These are phyloP conservation scores for Zoroaster sp. DNA, from an alignment of 53 echinoderm and acorn worm species.

Conservation along the genomic window DNA sequence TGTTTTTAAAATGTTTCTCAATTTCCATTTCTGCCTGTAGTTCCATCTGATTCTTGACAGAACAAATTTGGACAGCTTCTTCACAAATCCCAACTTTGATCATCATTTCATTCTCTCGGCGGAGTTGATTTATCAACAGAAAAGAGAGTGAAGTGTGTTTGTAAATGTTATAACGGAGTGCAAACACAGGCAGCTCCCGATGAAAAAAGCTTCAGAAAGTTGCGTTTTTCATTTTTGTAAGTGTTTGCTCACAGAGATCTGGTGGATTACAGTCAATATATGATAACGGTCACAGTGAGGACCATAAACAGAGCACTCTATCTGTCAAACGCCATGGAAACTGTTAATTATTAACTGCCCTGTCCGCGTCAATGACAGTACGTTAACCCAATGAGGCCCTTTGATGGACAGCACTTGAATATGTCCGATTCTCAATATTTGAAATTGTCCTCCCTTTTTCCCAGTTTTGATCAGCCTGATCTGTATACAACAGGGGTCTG, in stretches of 20 bases:
- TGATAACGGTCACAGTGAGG: background rate
- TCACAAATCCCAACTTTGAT: background rate
- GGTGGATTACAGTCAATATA: background rate
- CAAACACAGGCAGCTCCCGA: background rate
- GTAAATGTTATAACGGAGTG: background rate
- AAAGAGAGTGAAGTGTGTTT: background rate
- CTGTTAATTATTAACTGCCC: background rate
- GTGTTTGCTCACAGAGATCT: background rate
- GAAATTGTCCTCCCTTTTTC: no score
- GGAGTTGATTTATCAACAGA: background rate
- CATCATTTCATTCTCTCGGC: background rate
- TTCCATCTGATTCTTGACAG: background rate
- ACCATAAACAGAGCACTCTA: background rate
- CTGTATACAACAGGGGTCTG: no score
- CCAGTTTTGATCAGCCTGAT: no score
- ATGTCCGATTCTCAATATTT: no score
- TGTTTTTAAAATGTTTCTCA: background rate
- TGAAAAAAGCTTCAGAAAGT: background rate
- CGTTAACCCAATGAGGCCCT: background rate
- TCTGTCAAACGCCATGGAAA: background rate
- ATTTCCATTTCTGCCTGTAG: background rate
- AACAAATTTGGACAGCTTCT: background rate
- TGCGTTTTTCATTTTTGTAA: background rate
- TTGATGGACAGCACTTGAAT: no score
- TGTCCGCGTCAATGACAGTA: background rate